Percentiles rank a stretch among this genome's conserved stretches.
phyloP scores from a whole-genome alignment of 2,888 invertebrate species.

The Lasioglossum leucozonium region DNA sequence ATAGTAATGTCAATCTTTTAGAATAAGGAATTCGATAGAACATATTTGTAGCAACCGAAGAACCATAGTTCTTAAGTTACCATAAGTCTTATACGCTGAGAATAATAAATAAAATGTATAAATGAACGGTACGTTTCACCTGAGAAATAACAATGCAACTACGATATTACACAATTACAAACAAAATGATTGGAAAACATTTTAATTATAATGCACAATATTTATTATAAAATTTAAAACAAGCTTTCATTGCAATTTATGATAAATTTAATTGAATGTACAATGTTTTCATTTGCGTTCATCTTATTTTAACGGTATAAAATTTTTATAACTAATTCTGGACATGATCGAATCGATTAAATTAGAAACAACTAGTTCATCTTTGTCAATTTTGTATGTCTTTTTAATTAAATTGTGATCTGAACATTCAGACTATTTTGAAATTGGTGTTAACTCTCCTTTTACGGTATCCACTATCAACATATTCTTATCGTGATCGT shows the following conservation, averaged over 20 bases:
- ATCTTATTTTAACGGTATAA: conserved; percentile 82
- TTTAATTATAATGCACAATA: not conserved
- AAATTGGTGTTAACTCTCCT: conserved; percentile 86
- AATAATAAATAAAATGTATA: conserved; percentile 15
- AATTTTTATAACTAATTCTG: conserved; percentile 89
- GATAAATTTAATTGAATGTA: conserved; percentile 8
- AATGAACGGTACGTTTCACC: not conserved
- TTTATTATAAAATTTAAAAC: conserved; percentile 24
- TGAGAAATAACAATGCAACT: not conserved
- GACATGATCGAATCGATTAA: conserved; percentile 88
- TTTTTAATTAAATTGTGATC: conserved; percentile 86
- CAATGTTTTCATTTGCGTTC: not conserved
- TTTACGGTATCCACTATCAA: conserved; percentile 86
- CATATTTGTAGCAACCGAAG: conserved; percentile 18
- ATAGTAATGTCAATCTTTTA: conserved; percentile 13
- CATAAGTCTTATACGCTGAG: conserved; percentile 15
- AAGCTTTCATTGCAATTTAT: conserved; percentile 13
- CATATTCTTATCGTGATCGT: conserved; percentile 84
- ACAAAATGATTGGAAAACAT: not conserved
- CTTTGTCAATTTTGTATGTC: conserved; percentile 87
- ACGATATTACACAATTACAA: conserved; percentile 1
- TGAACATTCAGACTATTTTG: conserved; percentile 85
- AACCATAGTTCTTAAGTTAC: conserved; percentile 34
- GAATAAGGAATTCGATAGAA: conserved; percentile 10
- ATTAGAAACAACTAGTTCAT: conserved; percentile 83